A percentile compares a stretch with the other conserved stretches of the same genome.
Evolutionary conservation across 2,113 vertebrate species (phyloP).

Genomic region (Camelus bactrianus): DNA sequence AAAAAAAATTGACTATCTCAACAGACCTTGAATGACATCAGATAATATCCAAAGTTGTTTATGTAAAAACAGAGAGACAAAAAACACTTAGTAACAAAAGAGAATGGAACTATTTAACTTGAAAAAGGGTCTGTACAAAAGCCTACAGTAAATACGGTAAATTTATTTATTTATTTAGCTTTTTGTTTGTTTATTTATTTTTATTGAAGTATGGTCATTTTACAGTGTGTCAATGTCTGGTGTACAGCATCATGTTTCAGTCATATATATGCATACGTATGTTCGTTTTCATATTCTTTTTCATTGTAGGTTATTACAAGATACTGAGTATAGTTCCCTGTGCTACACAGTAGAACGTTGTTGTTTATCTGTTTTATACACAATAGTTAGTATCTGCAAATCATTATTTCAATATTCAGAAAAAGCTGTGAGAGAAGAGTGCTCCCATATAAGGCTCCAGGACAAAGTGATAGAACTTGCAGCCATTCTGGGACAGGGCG

Average conservation of each 20-base stretch:
- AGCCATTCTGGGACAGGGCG: neutral
- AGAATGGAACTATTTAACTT: neutral
- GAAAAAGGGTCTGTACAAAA: neutral
- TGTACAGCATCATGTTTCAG: no score
- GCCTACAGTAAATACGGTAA: neutral
- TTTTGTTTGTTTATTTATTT: no score
- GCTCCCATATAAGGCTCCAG: neutral
- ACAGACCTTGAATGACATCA: neutral
- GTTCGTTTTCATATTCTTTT: no score
- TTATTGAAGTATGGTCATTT: no score
- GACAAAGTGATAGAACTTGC: neutral
- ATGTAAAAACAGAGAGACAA: neutral
- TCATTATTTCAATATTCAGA: neutral
- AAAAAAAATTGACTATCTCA: neutral
- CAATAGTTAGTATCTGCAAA: no score
- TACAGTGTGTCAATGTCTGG: no score
- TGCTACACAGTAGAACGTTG: no score
- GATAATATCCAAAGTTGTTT: neutral
- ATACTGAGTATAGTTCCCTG: no score
- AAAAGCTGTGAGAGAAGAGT: neutral
- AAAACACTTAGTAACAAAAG: neutral
- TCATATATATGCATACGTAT: no score
- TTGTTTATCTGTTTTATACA: no score
- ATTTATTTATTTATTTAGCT: no score
- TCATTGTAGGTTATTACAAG: no score